A percentile compares a stretch with the other conserved stretches of the same genome.
Conservation (phyloP, 92 coral and sea anemone species). For the Virgularia gustaviana region DNA sequence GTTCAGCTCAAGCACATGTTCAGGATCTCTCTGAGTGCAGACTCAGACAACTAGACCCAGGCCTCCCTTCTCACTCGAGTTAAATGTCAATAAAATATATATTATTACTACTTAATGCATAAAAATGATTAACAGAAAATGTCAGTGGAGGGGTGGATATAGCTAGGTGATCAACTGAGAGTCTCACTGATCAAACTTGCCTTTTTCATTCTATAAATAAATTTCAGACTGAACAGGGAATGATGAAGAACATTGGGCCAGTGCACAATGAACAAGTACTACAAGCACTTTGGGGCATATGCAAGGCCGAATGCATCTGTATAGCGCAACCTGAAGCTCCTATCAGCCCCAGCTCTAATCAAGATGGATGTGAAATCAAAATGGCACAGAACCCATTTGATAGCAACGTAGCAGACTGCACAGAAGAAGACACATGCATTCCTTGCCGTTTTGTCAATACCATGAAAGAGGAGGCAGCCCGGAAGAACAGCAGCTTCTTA, state of each 20-base stretch:
- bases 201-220: no score
- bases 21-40: no score
- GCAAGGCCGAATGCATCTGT: conserved; percentile 17
- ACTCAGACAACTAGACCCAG: no score
- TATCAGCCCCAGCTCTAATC: neutral
- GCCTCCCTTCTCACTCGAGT: no score
- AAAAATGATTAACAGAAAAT: no score
- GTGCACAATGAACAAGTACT: conserved; percentile 17
- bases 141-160: no score
- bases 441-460: conserved; percentile 16
- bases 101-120: no score
- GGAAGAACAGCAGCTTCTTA: conserved; percentile 1
- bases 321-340: conserved; percentile 16
- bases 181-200: no score
- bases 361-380: conserved; percentile 18
- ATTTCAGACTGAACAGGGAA: no score
- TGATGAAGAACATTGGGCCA: conserved; percentile 16
- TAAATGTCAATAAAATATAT: no score
- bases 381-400: conserved; percentile 21
- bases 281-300: conserved; percentile 20
- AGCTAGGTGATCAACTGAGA: no score
- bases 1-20: no score
- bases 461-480: conserved; percentile 10
- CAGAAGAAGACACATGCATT: conserved; percentile 11
- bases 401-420: conserved; percentile 10